These are phyloP conservation scores for Enteromius argenteus DNA, from an alignment of 2,797 vertebrate species.

Conservation along the genomic window DNA sequence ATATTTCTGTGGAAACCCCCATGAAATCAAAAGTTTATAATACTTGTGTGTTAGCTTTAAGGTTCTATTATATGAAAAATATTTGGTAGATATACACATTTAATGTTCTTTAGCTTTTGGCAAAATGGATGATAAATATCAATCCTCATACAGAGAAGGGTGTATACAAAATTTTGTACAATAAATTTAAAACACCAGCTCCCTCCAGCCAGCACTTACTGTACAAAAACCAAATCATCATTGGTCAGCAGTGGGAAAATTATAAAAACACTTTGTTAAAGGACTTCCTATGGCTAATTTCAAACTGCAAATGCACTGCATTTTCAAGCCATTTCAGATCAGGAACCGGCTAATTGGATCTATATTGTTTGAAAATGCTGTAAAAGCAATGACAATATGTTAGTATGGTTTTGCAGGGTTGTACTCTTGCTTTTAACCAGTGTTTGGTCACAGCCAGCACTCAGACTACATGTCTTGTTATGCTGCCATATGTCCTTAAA, in stretches of 20 bases:
- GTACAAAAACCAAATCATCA: neutral
- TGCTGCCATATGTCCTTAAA: constrained; percentile 27
- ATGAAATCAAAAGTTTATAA: neutral
- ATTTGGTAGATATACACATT: neutral
- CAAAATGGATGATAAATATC: neutral
- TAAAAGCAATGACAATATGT: neutral
- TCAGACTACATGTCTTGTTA: constrained; percentile 27
- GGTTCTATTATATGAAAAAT: neutral
- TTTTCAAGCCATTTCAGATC: neutral
- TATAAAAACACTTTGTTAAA: neutral
- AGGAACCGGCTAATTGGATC: neutral
- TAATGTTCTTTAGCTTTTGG: neutral
- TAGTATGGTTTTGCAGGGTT: neutral
- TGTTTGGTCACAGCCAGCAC: constrained; percentile 34
- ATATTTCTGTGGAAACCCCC: neutral
- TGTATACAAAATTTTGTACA: no score
- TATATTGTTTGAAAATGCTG: neutral
- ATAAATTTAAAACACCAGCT: neutral
- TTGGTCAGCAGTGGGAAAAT: neutral
- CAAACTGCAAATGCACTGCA: neutral
- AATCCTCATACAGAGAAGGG: neutral
- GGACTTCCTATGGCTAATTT: neutral
- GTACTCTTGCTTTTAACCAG: neutral
- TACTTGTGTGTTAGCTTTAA: neutral
- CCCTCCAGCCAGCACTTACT: neutral